Percentiles rank a stretch among this genome's conserved stretches.
Evolutionary conservation across 2,888 invertebrate genomes (phyloP).

Genomic region (Plutella xylostella): DNA sequence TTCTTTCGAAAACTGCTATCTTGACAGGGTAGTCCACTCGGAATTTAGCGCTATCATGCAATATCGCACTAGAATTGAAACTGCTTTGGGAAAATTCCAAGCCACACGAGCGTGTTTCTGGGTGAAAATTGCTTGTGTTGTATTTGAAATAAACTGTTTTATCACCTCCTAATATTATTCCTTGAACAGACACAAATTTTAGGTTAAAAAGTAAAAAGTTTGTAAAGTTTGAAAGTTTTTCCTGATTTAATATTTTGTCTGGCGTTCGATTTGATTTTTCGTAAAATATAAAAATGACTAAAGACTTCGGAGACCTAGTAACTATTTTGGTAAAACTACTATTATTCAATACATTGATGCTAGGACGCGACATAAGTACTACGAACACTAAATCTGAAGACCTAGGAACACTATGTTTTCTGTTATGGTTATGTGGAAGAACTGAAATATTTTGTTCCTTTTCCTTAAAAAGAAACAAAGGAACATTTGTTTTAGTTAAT

Average conservation of each 20-base stretch:
- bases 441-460: no score
- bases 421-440: no score
- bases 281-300: background rate
- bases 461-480: no score
- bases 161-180: background rate
- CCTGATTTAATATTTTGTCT: background rate
- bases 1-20: background rate
- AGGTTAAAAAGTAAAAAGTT: background rate
- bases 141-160: background rate
- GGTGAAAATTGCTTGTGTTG: background rate
- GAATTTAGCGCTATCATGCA: background rate
- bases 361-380: background rate
- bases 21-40: conserved; percentile 2
- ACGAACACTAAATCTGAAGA: background rate
- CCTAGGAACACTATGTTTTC: no score
- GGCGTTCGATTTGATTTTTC: background rate
- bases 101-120: background rate
- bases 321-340: background rate
- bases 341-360: background rate
- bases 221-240: background rate
- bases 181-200: background rate
- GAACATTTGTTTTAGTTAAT: no score
- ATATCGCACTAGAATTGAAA: background rate
- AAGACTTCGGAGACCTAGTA: background rate
- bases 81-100: background rate